Conservation (phyloP, 2,888 invertebrate species). For the Rotaria magnacalcarata region DNA sequence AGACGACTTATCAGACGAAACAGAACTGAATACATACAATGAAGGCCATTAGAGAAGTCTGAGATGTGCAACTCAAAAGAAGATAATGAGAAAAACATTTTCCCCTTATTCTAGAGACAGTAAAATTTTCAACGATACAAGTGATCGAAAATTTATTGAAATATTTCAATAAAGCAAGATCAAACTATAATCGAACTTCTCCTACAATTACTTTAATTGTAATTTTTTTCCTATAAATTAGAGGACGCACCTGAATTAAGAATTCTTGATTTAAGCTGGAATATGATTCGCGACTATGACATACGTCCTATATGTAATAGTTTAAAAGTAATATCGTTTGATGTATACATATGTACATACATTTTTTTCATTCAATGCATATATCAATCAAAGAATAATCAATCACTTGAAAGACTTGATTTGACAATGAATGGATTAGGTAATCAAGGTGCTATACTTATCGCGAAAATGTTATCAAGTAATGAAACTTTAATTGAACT, state of each 20-base stretch:
- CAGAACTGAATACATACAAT: no score
- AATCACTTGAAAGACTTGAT: conserved; percentile 24
- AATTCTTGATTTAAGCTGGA: conserved; percentile 27
- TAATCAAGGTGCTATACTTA: conserved; percentile 18
- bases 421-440: conserved; percentile 1
- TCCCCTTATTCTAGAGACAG: no score
- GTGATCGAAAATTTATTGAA: no score
- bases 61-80: no score
- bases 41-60: no score
- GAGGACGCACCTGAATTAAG: conserved; percentile 9
- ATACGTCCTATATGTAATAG: conserved; percentile 5
- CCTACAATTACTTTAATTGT: no score
- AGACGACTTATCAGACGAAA: no score
- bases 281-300: conserved; percentile 20
- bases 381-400: neutral
- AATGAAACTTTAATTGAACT: conserved; percentile 2
- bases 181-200: no score
- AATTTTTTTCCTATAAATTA: neutral
- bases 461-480: neutral
- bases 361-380: neutral
- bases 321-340: neutral
- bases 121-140: no score
- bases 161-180: no score
- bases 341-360: neutral
- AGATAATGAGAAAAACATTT: no score